Evolutionary conservation across 1,140 invertebrate species (phyloP).

Genomic region (Linepithema humile): DNA sequence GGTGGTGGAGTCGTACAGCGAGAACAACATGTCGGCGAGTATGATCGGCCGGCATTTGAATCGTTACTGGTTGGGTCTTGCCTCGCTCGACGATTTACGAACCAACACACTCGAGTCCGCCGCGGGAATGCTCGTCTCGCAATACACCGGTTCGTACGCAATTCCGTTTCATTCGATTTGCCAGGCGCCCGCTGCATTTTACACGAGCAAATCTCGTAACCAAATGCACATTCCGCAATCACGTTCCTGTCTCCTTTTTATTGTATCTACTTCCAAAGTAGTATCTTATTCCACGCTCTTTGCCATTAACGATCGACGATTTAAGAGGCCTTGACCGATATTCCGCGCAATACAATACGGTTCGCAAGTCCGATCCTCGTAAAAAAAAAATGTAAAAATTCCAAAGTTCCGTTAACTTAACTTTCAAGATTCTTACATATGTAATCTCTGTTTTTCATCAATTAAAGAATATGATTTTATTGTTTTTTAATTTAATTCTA

Average conservation of each 20-base stretch:
- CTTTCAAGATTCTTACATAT: not conserved
- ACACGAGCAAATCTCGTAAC: conserved; percentile 11
- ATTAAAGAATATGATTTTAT: not conserved
- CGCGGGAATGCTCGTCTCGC: conserved; percentile 94
- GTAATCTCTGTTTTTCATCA: not conserved
- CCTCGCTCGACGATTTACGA: conserved; percentile 94
- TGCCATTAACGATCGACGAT: conserved; percentile 46
- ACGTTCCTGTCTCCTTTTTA: not conserved
- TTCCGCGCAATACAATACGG: not conserved
- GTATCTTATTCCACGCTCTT: not conserved
- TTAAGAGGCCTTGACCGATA: conserved; percentile 42
- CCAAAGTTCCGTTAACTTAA: not conserved
- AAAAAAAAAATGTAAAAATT: not conserved
- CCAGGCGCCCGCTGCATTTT: not conserved
- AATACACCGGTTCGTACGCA: conserved; percentile 90
- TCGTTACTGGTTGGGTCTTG: conserved; percentile 94
- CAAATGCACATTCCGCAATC: not conserved
- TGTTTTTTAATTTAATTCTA: not conserved
- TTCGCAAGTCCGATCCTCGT: not conserved
- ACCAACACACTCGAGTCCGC: conserved; percentile 97
- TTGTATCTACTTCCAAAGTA: not conserved
- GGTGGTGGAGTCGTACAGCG: conserved; percentile 93
- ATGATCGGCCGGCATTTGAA: conserved; percentile 88
- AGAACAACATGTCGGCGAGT: conserved; percentile 95
- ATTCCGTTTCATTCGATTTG: not conserved